Base-by-base conservation (phyloP, 2,888 invertebrate species). In the Aspidiotus rigidus region DNA sequence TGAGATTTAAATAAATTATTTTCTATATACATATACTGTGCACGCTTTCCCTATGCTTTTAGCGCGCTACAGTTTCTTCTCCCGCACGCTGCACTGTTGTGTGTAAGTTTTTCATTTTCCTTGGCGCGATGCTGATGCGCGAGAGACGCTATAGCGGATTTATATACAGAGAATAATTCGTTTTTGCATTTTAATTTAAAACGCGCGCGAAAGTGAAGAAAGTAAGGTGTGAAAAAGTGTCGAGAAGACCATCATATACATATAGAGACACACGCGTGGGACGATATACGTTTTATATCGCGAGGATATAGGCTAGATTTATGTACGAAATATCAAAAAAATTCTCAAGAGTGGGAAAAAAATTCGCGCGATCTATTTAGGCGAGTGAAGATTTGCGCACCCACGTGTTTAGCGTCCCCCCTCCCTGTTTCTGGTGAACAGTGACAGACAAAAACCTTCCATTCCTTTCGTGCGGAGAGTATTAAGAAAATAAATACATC, bases 1-100 rank as follows among this genome's bases (percentile, higher is more conserved):
- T 59, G 67, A 67, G 67, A 67, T 67, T 67, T 67, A 53, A 67
- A 67, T 67, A 67, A 67, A 67, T 67, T 67, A 67, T 67, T 67
- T 59, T 44, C 28, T 28, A 28, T 28, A 5, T 28, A 28, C 5
- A 28, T n/a, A n/a, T n/a, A n/a, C n/a, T n/a, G n/a, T n/a, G n/a
- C n/a, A n/a, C 61, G 59, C 16, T 53, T 53, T 60, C 67, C 67
- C 67, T 59, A 67, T 49, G 59, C 42, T 41, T 59, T 67, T 67
- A 59, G 40, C 54, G 55, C 59, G 60, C 60, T 67, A 28, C 2
- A 28, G 28, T 28, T 28, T 28, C 28, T 28, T 28, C 28, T 28
- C 28, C 28, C 28, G 28, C 28, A 5, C 28, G 28, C 28, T 28
- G 28, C 28, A 28, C 28, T 28, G 2, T 28, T 5, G 28, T 28